Evolutionary conservation across 2,888 invertebrate genomes (phyloP).

Genomic region (Leptura quadrifasciata): DNA sequence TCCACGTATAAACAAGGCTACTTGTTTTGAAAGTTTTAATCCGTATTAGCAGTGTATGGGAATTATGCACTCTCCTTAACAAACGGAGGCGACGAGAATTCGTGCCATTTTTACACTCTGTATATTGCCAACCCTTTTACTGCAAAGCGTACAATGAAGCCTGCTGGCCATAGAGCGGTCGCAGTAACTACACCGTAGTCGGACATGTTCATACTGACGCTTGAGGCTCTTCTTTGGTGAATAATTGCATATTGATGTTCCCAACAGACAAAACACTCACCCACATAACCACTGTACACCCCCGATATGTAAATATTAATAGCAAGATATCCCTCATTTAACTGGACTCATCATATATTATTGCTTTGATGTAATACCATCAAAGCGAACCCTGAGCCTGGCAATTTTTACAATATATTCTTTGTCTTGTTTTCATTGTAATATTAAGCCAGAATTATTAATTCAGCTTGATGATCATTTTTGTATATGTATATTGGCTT

Average conservation of each 20-base stretch:
- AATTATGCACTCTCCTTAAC: too few relatives aligned
- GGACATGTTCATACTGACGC: constrained; percentile 48
- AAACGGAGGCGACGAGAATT: too few relatives aligned
- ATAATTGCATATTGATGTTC: constrained; percentile 62
- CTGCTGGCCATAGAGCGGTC: not conserved
- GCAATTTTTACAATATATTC: not conserved
- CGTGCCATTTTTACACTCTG: not conserved
- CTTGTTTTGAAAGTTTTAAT: too few relatives aligned
- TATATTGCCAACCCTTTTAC: not conserved
- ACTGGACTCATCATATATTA: constrained; percentile 32
- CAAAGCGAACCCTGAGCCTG: not conserved
- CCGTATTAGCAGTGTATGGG: too few relatives aligned
- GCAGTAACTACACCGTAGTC: constrained; percentile 3
- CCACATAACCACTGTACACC: constrained; percentile 47
- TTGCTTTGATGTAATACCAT: constrained; percentile 3
- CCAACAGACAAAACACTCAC: constrained; percentile 58
- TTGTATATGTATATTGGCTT: too few relatives aligned
- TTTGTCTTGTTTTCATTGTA: not conserved
- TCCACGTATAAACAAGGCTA: too few relatives aligned
- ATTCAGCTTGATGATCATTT: too few relatives aligned
- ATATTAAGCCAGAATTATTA: too few relatives aligned
- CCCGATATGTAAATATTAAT: constrained; percentile 58
- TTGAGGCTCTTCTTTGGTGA: constrained; percentile 50
- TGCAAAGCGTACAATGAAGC: constrained; percentile 11
- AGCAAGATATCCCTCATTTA: constrained; percentile 60